Evolutionary conservation across 2,888 invertebrate species (phyloP).

Genomic region (Psylliodes chrysocephalus): DNA sequence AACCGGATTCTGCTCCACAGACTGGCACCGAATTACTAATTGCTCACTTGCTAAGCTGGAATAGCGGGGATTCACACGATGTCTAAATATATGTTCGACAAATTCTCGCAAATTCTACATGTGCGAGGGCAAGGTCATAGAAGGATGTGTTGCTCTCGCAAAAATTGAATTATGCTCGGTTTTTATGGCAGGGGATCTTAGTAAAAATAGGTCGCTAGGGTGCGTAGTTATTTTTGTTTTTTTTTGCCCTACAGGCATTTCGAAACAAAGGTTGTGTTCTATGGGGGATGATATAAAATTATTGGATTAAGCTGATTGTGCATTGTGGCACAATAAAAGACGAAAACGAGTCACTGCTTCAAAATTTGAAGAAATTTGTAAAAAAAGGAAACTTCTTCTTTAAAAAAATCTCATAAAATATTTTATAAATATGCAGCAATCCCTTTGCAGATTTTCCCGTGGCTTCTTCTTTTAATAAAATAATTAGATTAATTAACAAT

Average conservation of each 20-base stretch:
- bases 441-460: no score
- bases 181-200: conserved; percentile 5
- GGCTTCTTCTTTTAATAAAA: no score
- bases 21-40: conserved; percentile 31
- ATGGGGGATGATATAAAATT: no score
- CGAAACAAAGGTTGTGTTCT: neutral
- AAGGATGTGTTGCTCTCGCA: neutral
- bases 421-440: no score
- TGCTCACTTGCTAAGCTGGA: conserved; percentile 26
- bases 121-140: neutral
- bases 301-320: no score
- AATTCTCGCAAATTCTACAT: conserved; percentile 1
- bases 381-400: no score
- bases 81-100: conserved; percentile 6
- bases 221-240: neutral
- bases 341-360: no score
- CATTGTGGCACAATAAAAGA: no score
- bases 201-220: neutral
- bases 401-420: no score
- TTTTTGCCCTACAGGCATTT: neutral
- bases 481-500: no score
- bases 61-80: conserved; percentile 23
- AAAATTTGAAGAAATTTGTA: no score
- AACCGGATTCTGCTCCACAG: conserved; percentile 31
- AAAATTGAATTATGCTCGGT: conserved; percentile 7